Conservation (phyloP, 2,797 vertebrate genomes). For the Poecile montanus region DNA sequence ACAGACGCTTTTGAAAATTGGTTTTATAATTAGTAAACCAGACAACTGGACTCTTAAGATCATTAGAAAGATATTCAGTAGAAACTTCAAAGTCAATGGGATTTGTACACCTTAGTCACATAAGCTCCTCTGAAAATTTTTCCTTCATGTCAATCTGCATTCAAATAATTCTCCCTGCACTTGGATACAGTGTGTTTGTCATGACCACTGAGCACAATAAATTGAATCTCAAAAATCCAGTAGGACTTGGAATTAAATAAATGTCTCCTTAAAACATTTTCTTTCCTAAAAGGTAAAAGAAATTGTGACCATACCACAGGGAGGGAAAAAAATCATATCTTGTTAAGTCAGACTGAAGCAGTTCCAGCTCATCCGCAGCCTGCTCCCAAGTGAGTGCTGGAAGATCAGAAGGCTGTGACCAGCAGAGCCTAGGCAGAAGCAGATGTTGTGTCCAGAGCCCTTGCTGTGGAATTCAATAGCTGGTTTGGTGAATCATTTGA, state of each 20-base stretch:
- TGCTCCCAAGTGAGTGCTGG: conserved; percentile 21
- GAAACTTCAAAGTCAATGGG: conserved; percentile 37
- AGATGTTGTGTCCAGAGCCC: conserved; percentile 52
- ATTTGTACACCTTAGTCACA: conserved; percentile 33
- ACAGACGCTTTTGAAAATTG: neutral
- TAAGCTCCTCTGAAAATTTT: conserved; percentile 19
- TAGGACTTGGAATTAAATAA: conserved; percentile 8
- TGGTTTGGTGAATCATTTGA: conserved; percentile 50
- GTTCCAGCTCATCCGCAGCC: conserved; percentile 60
- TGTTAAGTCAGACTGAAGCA: conserved; percentile 33
- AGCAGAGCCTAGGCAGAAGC: conserved; percentile 55
- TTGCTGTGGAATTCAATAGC: neutral
- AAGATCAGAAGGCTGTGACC: conserved; percentile 55
- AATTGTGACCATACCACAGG: neutral
- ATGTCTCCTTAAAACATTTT: neutral
- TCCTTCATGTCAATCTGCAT: conserved; percentile 16
- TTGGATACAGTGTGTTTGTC: neutral
- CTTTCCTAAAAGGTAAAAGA: neutral
- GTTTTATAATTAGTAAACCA: conserved; percentile 32
- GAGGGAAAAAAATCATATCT: neutral
- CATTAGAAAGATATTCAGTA: conserved; percentile 34
- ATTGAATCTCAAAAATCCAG: conserved; percentile 5
- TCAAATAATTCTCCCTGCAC: neutral
- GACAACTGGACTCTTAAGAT: conserved; percentile 34
- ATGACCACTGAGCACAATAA: neutral